phyloP scores from a whole-genome alignment of 1,140 invertebrate genomes.

The Diachasmimorpha longicaudata region DNA sequence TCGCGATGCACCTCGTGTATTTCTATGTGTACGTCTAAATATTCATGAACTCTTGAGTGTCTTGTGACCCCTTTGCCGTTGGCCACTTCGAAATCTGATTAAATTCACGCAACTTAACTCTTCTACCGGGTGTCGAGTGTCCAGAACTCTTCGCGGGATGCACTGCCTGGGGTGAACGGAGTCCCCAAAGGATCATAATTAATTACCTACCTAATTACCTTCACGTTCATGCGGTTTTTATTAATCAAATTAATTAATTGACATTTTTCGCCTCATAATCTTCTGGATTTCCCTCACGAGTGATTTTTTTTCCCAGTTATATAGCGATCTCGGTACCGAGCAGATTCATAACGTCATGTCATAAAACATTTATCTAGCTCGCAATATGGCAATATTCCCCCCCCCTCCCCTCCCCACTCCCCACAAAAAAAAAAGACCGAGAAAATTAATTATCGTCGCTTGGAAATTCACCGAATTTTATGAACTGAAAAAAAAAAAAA shows the following conservation, averaged over 20 bases:
- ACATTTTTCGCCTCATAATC: too few species aligned
- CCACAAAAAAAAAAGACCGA: neutral
- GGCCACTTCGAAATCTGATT: slow-evolving; percentile 7
- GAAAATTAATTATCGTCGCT: neutral
- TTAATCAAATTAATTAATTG: too few species aligned
- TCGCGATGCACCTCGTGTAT: neutral
- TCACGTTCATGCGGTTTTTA: neutral
- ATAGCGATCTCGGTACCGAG: too few species aligned
- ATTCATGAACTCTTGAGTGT: neutral
- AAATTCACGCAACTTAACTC: neutral
- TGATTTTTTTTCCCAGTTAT: too few species aligned
- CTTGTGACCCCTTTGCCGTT: neutral
- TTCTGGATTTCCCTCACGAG: too few species aligned
- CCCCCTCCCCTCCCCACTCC: too few species aligned
- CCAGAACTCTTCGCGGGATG: neutral
- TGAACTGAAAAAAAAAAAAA: neutral
- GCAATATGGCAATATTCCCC: too few species aligned
- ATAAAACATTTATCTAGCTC: too few species aligned
- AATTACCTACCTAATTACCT: neutral
- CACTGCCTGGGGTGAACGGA: neutral
- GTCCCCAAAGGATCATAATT: neutral
- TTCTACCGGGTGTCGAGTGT: neutral
- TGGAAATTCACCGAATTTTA: neutral
- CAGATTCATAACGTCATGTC: too few species aligned
- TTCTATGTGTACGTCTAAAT: neutral